These are phyloP conservation scores for Pyrrhosoma nymphula DNA, from an alignment of 2,888 invertebrate genomes.

Conservation along the genomic window DNA sequence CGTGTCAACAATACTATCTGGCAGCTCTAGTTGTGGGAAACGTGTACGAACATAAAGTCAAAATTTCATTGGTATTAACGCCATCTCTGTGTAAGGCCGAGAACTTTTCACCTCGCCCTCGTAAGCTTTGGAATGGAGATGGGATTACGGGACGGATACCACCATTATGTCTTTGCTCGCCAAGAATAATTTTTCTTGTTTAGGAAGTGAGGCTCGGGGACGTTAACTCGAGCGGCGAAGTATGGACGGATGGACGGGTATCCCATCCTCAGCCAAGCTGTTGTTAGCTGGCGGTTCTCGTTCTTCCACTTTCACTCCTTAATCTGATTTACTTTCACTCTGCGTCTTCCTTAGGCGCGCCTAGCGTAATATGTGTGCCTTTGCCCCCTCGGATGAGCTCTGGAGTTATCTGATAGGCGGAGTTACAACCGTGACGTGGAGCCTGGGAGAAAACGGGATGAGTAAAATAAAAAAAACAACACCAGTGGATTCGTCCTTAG, in stretches of 20 bases:
- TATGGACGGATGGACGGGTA: neutral
- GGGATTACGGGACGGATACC: neutral
- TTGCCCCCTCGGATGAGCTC: neutral
- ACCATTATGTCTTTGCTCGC: neutral
- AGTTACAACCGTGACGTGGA: neutral
- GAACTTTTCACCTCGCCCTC: no score
- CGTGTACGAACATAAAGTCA: no score
- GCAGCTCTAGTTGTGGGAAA: no score
- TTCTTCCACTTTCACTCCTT: constrained; percentile 4
- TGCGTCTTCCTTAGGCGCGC: neutral
- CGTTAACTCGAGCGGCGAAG: neutral
- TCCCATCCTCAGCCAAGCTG: neutral
- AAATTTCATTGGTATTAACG: no score
- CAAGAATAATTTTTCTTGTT: neutral
- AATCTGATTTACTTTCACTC: constrained; percentile 28
- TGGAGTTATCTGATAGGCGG: constrained; percentile 8
- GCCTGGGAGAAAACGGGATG: constrained; percentile 8
- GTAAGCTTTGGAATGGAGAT: no score
- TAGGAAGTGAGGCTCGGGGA: neutral
- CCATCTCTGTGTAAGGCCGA: no score
- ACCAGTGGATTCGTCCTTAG: neutral
- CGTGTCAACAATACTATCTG: no score
- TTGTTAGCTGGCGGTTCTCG: neutral
- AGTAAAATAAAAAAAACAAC: neutral
- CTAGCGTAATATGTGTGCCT: neutral